These are phyloP conservation scores for Huso huso DNA, from an alignment of 2,797 vertebrate species.

Conservation along the genomic window DNA sequence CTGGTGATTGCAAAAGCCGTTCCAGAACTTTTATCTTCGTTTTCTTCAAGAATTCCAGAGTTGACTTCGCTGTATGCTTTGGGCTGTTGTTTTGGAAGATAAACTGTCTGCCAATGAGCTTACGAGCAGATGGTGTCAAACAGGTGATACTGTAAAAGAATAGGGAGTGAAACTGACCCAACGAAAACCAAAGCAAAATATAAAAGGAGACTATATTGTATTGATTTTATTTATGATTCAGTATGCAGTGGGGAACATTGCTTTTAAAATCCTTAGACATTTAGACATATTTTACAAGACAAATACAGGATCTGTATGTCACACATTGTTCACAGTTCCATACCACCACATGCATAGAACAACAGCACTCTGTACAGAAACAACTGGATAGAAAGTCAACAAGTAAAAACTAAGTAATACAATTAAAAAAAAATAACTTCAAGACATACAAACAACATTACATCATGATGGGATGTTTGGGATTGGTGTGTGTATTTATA, in stretches of 20 bases:
- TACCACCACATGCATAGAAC: slow-evolving; percentile 93
- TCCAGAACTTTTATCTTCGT: too few relatives aligned
- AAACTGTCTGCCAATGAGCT: too few relatives aligned
- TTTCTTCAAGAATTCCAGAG: too few relatives aligned
- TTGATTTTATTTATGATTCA: slow-evolving; percentile 90
- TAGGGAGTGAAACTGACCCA: neutral
- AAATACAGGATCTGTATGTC: slow-evolving; percentile 81
- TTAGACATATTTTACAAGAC: slow-evolving; percentile 88
- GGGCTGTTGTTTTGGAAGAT: too few relatives aligned
- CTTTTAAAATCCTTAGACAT: slow-evolving; percentile 82
- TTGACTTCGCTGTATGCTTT: too few relatives aligned
- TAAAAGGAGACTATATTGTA: slow-evolving; percentile 58
- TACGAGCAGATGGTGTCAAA: too few relatives aligned
- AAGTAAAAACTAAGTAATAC: slow-evolving; percentile 67
- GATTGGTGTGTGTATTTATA: too few relatives aligned
- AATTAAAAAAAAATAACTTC: slow-evolving; percentile 70
- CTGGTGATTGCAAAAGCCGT: too few relatives aligned
- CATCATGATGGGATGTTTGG: slow-evolving; percentile 52
- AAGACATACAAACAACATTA: slow-evolving; percentile 72
- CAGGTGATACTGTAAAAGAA: neutral
- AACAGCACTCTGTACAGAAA: slow-evolving; percentile 79
- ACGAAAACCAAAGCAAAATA: slow-evolving; percentile 27
- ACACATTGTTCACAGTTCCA: slow-evolving; percentile 85
- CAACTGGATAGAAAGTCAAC: slow-evolving; percentile 83
- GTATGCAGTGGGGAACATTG: slow-evolving; percentile 81